Evolutionary conservation across 2,113 vertebrate species (phyloP).

Genomic region (Trachemys scripta): DNA sequence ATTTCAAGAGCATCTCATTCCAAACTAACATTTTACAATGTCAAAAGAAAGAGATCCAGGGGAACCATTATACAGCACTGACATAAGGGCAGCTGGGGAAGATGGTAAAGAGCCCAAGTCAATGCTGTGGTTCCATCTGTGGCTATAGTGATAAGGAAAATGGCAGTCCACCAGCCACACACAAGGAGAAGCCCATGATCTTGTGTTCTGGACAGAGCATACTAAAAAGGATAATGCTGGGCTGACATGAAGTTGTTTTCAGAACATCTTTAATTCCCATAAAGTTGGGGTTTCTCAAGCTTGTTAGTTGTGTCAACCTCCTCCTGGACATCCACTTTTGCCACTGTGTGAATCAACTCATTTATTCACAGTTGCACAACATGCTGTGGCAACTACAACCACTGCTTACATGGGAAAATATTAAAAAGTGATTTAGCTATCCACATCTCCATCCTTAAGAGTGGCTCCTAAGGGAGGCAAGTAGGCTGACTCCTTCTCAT

Average conservation of each 20-base stretch:
- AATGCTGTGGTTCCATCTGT: not conserved
- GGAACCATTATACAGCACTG: rapidly evolving
- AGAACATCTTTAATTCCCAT: not conserved
- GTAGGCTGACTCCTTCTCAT: not conserved
- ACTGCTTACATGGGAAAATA: rapidly evolving
- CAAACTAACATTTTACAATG: not conserved
- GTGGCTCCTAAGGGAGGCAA: not conserved
- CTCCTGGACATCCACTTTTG: not conserved
- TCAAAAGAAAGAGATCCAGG: not conserved
- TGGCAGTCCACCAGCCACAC: not conserved
- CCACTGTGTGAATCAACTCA: not conserved
- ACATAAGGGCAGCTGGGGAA: not conserved
- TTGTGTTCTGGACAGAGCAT: not conserved
- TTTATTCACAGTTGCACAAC: not conserved
- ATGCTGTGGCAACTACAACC: not conserved
- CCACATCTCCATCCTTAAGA: not conserved
- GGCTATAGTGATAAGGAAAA: not conserved
- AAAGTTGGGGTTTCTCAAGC: not conserved
- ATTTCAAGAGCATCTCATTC: not conserved
- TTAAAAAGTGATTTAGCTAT: not conserved
- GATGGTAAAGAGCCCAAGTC: rapidly evolving
- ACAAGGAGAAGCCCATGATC: not conserved
- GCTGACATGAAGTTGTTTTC: not conserved
- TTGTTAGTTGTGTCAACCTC: not conserved
- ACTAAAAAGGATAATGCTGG: not conserved